Base-by-base conservation (phyloP, 2,113 vertebrate genomes). In the Illadopsis cleaveri region DNA sequence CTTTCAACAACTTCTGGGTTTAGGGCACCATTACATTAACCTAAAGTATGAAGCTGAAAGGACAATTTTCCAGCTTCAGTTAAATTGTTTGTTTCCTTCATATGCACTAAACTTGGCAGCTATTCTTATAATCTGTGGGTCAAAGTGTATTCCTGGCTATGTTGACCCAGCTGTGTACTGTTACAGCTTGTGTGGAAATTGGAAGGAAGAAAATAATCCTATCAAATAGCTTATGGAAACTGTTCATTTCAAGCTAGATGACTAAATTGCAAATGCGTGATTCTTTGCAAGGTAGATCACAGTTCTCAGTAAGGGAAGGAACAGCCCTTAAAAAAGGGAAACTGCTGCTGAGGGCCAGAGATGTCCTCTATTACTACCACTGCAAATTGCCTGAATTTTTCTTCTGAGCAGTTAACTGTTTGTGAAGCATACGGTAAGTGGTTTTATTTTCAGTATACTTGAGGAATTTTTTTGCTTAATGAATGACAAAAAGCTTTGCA, bases 141-240 rank as follows among this genome's bases (percentile, higher is more conserved):
- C 85, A 80, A 72, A 80, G 44, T 50, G 27, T 80, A 66, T 62
- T 90, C 90, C 85, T 77, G 71, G 72, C 40, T 70, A 5, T 70
- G 90, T 90, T 91, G 92, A 94, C 60, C 76, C 79, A 95, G 76
- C 79, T 94, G 92, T 88, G 58, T 48, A 40, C 58, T 87, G 31
- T 68, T 93, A 80, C 50, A 88, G 57, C 47, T 88, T 77, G 45
- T 82, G 84, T 85, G 77, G 70, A 76, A 73, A 77, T 25, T 28
- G 56, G 47, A 81, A 61, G 62, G 42, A 80, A 82, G 76, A 90
- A 96, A 89, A 91, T 65, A 70, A 70, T 89, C 48, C 35, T 61
- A 7, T 90, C 42, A 57, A 37, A 31, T 17, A 73, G 25, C 11
- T 83, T 64, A 81, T 21, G n/a, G 64, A 92, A 92, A 62, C 2